Evolutionary conservation across 2,888 invertebrate species (phyloP), one percentile per base, ranked within the genome.

Genomic region (Amaurobius ferox): DNA sequence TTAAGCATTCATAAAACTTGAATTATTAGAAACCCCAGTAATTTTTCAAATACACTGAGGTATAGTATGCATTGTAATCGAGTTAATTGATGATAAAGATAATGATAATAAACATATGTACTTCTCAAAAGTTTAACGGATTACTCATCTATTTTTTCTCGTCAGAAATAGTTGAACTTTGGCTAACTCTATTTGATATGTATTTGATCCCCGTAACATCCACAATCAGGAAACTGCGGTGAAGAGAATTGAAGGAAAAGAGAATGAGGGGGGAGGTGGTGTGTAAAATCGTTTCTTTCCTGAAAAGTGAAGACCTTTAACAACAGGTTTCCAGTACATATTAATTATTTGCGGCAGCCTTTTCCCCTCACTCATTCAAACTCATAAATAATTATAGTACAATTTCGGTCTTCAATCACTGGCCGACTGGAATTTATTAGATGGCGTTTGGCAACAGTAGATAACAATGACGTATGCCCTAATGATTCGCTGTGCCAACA

Each of bases 251-350:
- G 74, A 70, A 76, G 74, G 61, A 61, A 80, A 67, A 73, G 71
- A 66, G 73, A 67, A 62, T 29, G 71, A 32, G 23, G 23, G 26
- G 40, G 55, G 19, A 23, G 67, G 55, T 39, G 77, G 77, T n/a
- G 16, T 71, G 26, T 30, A 23, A 77, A 83, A 83, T 83, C 77
- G 72, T 76, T 77, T 83, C 83, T 83, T 83, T 83, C 70, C 71
- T 72, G 83, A 77, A 77, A 83, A 72, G 64, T 66, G 83, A 83
- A 83, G 83, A 77, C 83, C 83, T 72, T 72, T 77, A 83, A 83
- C 83, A 83, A 83, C 83, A 83, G 83, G 83, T 83, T 77, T 77
- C 77, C 71, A 77, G 83, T 83, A 77, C 77, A 77, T 83, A 83
- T 83, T 83, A 83, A 83, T 83, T 83, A 83, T 77, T 66, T 77